Conservation (phyloP, 2,113 vertebrate species). For the Sphyrna mokarran region DNA sequence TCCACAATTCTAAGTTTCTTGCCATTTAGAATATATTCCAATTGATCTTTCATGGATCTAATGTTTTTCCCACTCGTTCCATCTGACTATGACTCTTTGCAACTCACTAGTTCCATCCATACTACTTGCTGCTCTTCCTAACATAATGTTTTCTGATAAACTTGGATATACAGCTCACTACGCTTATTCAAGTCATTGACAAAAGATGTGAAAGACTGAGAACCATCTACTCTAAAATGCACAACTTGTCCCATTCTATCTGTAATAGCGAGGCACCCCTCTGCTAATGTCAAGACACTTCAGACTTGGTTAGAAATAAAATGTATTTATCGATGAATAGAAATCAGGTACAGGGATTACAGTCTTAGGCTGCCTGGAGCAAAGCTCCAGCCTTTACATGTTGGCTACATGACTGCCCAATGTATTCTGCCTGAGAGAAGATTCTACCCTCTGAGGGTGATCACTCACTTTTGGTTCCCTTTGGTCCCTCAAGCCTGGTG, state of each 20-base stretch:
- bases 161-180: neutral
- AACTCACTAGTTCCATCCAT: neutral
- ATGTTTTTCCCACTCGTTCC: neutral
- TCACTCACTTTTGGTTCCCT: too few relatives aligned
- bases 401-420: too few relatives aligned
- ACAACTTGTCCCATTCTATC: neutral
- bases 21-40: neutral
- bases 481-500: too few relatives aligned
- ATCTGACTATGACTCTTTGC: neutral
- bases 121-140: neutral
- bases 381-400: too few relatives aligned
- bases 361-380: too few relatives aligned
- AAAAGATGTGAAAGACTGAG: neutral
- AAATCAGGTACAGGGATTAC: too few relatives aligned
- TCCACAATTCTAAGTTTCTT: neutral
- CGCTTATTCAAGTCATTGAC: neutral
- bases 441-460: too few relatives aligned
- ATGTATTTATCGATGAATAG: too few relatives aligned
- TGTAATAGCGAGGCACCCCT: neutral
- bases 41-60: neutral
- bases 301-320: too few relatives aligned
- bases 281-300: too few relatives aligned
- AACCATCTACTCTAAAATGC: neutral
- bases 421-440: too few relatives aligned
- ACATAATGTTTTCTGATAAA: neutral